Conservation (phyloP, 2,113 vertebrate genomes). For the Dolichotis patagonum region DNA sequence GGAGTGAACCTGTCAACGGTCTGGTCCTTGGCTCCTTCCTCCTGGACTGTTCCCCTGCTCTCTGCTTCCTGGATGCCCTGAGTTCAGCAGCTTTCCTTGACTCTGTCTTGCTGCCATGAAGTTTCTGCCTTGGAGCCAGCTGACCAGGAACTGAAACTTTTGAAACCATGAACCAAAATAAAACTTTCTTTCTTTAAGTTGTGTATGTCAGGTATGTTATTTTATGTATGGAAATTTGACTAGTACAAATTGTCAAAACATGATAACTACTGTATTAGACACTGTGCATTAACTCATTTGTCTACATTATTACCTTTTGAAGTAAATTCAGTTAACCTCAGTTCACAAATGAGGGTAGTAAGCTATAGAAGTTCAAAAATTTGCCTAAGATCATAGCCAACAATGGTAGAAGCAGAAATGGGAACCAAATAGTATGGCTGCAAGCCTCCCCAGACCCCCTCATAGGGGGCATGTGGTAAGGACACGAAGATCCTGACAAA, state of each 20-base stretch:
- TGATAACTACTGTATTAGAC: neutral
- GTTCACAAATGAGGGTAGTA: neutral
- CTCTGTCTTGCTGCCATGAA: neutral
- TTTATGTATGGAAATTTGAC: neutral
- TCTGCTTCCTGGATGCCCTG: neutral
- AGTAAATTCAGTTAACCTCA: neutral
- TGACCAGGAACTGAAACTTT: neutral
- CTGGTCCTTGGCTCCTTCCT: neutral
- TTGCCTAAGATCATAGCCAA: neutral
- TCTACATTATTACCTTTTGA: neutral
- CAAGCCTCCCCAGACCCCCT: no score
- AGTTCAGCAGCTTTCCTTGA: neutral
- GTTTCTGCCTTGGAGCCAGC: neutral
- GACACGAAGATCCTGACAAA: neutral
- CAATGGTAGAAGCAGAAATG: neutral
- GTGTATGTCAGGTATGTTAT: neutral
- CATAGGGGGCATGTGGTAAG: neutral
- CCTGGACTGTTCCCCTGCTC: neutral
- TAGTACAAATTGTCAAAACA: rapidly evolving
- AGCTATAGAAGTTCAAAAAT: neutral
- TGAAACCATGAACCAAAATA: neutral
- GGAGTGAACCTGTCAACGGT: neutral
- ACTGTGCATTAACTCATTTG: neutral
- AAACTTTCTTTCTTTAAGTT: neutral
- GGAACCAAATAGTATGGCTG: neutral